Evolutionary conservation across 2,113 vertebrate genomes (phyloP).

Genomic region (Alethe diademata): DNA sequence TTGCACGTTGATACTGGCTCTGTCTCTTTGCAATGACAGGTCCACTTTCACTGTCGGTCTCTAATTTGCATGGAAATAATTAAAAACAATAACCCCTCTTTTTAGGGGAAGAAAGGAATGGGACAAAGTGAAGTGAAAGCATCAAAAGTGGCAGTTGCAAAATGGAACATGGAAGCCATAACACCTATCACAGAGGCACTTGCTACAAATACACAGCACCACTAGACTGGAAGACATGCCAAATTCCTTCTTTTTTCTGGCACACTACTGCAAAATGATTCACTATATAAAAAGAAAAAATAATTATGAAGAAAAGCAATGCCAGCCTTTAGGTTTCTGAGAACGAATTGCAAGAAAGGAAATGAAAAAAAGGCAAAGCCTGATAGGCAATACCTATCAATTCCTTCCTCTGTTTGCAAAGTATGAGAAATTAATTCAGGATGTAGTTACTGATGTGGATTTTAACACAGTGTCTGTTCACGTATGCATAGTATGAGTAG

Average conservation of each 20-base stretch:
- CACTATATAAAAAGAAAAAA: not conserved
- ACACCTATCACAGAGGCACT: not conserved
- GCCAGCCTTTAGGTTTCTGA: not conserved
- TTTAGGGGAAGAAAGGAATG: not conserved
- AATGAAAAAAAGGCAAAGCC: not conserved
- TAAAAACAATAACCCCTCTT: not conserved
- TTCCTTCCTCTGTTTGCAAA: conserved; percentile 10
- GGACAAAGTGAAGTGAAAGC: not conserved
- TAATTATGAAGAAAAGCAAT: not conserved
- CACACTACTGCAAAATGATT: not conserved
- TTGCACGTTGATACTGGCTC: not conserved
- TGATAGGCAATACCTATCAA: not conserved
- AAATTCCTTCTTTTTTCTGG: not conserved
- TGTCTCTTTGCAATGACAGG: not conserved
- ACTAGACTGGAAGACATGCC: not conserved
- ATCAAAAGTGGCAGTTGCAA: not conserved
- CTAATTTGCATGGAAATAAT: not conserved
- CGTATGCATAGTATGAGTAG: conserved; percentile 14
- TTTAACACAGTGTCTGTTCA: conserved; percentile 50
- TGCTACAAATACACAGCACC: not conserved
- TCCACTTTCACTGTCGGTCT: not conserved
- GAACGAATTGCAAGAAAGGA: not conserved
- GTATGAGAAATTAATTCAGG: conserved; percentile 24
- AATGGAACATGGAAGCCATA: not conserved
- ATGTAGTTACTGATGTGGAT: conserved; percentile 43